Conservation (phyloP, 2,888 invertebrate species). For the Mayetiola destructor region DNA sequence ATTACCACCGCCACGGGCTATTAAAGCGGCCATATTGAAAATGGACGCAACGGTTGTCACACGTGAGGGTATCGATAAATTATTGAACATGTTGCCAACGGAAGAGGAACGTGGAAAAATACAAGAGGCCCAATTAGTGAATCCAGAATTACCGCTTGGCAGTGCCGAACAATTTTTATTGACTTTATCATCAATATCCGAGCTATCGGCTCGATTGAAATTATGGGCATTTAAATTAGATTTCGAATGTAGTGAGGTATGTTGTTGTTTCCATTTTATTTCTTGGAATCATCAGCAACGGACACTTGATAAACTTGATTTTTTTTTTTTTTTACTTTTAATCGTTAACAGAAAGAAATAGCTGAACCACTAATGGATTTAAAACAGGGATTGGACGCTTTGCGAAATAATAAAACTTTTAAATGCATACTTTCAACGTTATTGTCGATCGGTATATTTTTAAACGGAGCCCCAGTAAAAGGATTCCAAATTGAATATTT, state of each 20-base stretch:
- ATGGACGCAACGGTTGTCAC: constrained; percentile 99
- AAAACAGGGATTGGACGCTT: constrained; percentile 87
- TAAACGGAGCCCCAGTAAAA: constrained; percentile 84
- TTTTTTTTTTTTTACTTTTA: constrained; percentile 10
- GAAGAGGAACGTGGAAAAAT: constrained; percentile 94
- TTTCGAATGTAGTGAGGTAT: constrained; percentile 89
- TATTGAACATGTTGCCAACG: constrained; percentile 91
- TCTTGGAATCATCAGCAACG: neutral
- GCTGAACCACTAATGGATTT: constrained; percentile 98
- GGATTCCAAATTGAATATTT: constrained; percentile 97
- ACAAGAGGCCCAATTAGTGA: constrained; percentile 69
- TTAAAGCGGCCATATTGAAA: constrained; percentile 96
- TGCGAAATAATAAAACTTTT: constrained; percentile 87
- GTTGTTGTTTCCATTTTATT: too few relatives aligned
- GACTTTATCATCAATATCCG: constrained; percentile 87
- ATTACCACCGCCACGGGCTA: constrained; percentile 90
- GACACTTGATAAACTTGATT: neutral
- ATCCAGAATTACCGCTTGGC: constrained; percentile 43
- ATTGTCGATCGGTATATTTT: constrained; percentile 87
- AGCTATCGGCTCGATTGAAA: constrained; percentile 80
- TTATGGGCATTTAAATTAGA: constrained; percentile 98
- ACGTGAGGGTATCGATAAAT: constrained; percentile 94
- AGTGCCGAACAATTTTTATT: constrained; percentile 98
- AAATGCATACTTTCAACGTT: constrained; percentile 86
- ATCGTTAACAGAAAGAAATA: constrained; percentile 61